Conservation (phyloP, 2,113 vertebrate species). For the Anhinga anhinga region DNA sequence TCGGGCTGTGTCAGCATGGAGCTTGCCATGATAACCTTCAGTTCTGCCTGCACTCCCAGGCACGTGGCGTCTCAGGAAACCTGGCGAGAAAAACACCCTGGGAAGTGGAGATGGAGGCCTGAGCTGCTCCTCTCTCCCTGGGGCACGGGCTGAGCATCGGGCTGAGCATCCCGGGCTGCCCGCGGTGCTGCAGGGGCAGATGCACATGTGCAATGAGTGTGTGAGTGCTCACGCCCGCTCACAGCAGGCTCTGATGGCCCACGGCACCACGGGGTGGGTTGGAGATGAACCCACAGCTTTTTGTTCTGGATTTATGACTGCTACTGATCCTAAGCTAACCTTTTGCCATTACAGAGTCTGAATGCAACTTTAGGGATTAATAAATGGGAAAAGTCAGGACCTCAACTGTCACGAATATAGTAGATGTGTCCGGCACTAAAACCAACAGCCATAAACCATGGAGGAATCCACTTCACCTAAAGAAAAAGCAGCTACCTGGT, state of each 20-base stretch:
- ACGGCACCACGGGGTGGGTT: neutral
- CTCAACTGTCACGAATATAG: neutral
- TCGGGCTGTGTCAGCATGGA: neutral
- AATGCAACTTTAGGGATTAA: slow-evolving; percentile 47
- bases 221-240: accelerated
- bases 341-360: neutral
- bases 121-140: neutral
- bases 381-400: neutral
- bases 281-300: neutral
- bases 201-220: accelerated
- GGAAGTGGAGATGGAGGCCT: accelerated
- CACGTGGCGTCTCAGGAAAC: neutral
- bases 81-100: accelerated
- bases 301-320: slow-evolving; percentile 1
- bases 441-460: neutral
- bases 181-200: neutral
- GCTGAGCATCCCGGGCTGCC: neutral
- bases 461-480: neutral
- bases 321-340: neutral
- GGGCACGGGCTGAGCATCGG: accelerated
- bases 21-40: neutral
- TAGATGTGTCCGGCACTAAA: neutral
- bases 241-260: accelerated
- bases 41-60: accelerated
- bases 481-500: neutral